Base-by-base conservation (phyloP, 2,888 invertebrate species). In the Trachelus tabidus region DNA sequence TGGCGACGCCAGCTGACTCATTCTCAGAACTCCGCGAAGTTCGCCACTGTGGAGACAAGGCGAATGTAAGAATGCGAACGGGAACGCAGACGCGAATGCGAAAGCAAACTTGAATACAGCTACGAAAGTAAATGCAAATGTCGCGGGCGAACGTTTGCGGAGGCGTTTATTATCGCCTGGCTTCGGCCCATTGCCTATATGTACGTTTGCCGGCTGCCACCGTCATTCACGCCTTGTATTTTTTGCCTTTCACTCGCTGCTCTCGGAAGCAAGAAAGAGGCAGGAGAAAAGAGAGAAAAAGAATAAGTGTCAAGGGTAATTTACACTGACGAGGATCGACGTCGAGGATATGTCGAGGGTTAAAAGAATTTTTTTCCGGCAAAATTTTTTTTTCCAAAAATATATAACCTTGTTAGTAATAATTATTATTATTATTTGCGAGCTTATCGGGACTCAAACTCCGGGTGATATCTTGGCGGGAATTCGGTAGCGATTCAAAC, bases 1-100 rank as follows among this genome's bases (percentile, higher is more conserved):
- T 68, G 23, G 34, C 34, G n/a, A 33, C 35, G 35, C 77, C 77
- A 77, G 79, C 69, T 85, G 85, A 85, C 81, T 85, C 84, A 84
- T 81, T 80, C 81, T 76, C 75, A 75, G 81, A 77, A 79, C 69
- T 68, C 9, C 23, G 23, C 23, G 4, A 34, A 15, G 33, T 31
- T 34, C 23, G 12, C 30, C 12, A 34, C 31, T 33, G 23, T 1
- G 11, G 71, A 71, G 12, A 71, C 12, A 71, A 9, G 71, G 33
- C 71, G 30, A 71, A 34, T 0, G 71, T 23, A 23, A 30, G 71
- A 71, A 71, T 30, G 71, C 71, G 71, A 71, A 73, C 68, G 73
- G 68, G 79, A 80, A 75, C 34, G 33, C 37, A 33, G 76, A 68
- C 73, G 75, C 31, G 71, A 71, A 71, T 34, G 71, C 71, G 71